phyloP scores from a whole-genome alignment of 2,797 vertebrate species.

The Enteromius anoplus region DNA sequence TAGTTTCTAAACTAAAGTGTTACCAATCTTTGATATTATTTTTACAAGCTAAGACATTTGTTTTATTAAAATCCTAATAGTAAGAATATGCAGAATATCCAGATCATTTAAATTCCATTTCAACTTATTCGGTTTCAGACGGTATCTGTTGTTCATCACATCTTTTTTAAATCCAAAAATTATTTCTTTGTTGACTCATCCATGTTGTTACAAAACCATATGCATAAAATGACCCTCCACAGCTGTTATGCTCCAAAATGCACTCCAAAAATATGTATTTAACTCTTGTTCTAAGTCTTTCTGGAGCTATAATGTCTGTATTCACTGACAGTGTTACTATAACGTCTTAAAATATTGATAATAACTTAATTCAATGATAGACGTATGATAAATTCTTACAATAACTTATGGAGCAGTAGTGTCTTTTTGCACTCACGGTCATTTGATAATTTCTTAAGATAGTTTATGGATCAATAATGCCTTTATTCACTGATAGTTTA shows the following conservation, averaged over 20 bases:
- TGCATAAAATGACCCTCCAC: neutral
- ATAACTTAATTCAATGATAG: neutral
- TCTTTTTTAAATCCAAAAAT: neutral
- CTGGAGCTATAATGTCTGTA: neutral
- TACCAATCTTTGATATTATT: conserved; percentile 18
- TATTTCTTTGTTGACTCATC: neutral
- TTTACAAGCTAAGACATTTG: neutral
- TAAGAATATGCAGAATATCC: neutral
- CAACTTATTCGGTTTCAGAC: neutral
- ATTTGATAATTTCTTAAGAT: too few species aligned
- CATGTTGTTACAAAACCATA: neutral
- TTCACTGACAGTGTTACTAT: neutral
- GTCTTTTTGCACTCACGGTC: too few species aligned
- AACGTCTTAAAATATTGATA: neutral
- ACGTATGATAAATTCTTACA: too few species aligned
- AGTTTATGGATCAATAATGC: too few species aligned
- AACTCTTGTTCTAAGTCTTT: neutral
- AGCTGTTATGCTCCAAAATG: neutral
- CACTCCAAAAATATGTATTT: neutral
- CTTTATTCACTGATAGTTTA: too few species aligned
- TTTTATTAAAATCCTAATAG: neutral
- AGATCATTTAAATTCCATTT: neutral
- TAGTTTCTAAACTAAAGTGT: neutral
- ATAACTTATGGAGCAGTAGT: too few species aligned
- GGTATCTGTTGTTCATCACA: neutral